Base-by-base conservation (phyloP, 2,888 invertebrate species). In the Perizoma flavofasciatum region DNA sequence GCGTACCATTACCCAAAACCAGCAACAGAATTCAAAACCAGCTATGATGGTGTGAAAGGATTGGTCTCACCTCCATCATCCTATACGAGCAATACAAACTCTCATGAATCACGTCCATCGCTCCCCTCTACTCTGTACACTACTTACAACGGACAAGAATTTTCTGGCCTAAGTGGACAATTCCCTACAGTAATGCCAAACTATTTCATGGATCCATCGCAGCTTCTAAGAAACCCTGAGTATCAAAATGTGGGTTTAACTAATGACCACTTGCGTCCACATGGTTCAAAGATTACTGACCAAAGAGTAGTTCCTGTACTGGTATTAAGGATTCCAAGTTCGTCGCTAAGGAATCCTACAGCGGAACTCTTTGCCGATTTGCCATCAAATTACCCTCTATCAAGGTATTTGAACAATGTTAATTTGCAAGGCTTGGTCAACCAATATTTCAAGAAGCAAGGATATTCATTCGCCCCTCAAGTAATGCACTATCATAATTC, bases 271-370 rank as follows among this genome's bases (percentile, higher is more conserved):
- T 86, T 93, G 34, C 82, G 80, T n/a, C 75, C 80, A 43, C 87
- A 86, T 41, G 85, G 83, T 9, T 74, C 85, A 22, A 83, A 83
- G 40, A 73, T 82, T 7, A 50, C 58, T 7, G 82, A 85, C 55
- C 86, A 89, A 45, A 84, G 88, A 70, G 91, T 93, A 3, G 92
- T 94, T 5, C 94, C 94, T 5, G 94, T 94, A 9, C 82, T 94
- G 63, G 93, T 94, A 22, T 72, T 94, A 43, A 88, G 93, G 74
- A 91, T 94, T 41, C 93, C 93, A 46, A 93, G 93, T 59, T 93
- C 93, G 5, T 94, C 93, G 56, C 73, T 94, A 0, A 86, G 85
- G 49, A 93, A 92, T 71, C 92, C 93, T 0, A 81, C 89, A 6
- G 90, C 91, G 34, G 92, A 92, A 66, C 69, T 94, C 1, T 93